Evolutionary conservation across 2,888 invertebrate genomes (phyloP), one percentile per base, ranked within the genome.

Genomic region (Blera fallax): DNA sequence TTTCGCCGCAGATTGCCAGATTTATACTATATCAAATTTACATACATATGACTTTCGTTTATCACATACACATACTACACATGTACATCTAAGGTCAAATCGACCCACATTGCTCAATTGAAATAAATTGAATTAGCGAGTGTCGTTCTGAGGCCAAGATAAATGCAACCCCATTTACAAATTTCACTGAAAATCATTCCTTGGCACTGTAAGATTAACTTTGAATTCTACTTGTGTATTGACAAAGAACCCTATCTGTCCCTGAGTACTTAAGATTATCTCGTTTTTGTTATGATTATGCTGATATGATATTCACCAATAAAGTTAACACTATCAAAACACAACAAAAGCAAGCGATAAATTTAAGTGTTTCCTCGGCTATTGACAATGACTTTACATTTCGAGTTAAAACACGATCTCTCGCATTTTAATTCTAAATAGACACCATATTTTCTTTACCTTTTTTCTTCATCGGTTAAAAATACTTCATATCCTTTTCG

Each of bases 391-490:
- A 50, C 24, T 65, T 34, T 16, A 0, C 1, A 14, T 50, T 34
- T 48, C 10, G 7, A 2, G 27, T 16, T 10, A 16, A 18, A 3
- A 11, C 32, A 7, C 3, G 11, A 40, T 6, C 1, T 6, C 1
- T 24, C 5, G 29, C 29, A 2, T 24, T 24, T 3, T 24, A 2
- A 24, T 24, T 24, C 24, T 24, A 4, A 4, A 24, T 24, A 24
- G 24, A 2, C 24, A 24, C 24, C 24, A 24, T 24, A 24, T 24
- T 24, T 29, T 18, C 10, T 32, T 70, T 87, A 95, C 95, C 95
- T 95, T 92, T 94, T 94, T 89, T 96, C 96, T 89, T 96, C 95
- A 29, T 96, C 96, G 2, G 94, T 93, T 48, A 95, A 91, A 90
- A 96, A 94, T 88, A 93, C 93, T 87, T 93, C 93, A 90, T 96